A percentile compares a stretch with the other conserved stretches of the same genome.
phyloP scores from a whole-genome alignment of 92 coral and sea anemone genomes.

The Phenganax stokvisi region DNA sequence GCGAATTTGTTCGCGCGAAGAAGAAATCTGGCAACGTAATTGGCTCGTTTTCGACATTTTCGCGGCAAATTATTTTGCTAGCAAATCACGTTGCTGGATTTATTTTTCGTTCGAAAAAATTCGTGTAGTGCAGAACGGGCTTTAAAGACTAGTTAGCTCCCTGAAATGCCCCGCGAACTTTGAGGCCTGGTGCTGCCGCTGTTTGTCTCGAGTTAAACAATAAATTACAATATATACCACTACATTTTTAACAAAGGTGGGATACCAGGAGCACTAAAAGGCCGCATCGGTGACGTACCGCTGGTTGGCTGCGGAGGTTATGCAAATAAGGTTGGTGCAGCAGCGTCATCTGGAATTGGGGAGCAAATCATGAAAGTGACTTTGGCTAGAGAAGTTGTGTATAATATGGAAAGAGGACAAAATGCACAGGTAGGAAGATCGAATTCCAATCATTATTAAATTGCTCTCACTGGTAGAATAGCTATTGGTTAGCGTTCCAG shows the following conservation, averaged over 20 bases:
- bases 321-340: slow-evolving; percentile 72
- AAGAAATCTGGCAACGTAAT: no score
- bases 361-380: slow-evolving; percentile 78
- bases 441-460: slow-evolving; percentile 33
- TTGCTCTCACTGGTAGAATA: neutral
- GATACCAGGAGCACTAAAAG: slow-evolving; percentile 56
- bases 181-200: no score
- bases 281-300: slow-evolving; percentile 91
- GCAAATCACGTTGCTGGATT: no score
- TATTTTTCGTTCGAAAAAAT: no score
- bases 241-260: slow-evolving; percentile 57
- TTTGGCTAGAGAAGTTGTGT: slow-evolving; percentile 69
- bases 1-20: no score
- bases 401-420: slow-evolving; percentile 60
- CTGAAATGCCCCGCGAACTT: no score
- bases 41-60: no score
- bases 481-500: neutral
- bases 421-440: slow-evolving; percentile 24
- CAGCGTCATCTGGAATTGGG: slow-evolving; percentile 78
- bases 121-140: no score
- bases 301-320: slow-evolving; percentile 79
- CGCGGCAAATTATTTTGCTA: no score
- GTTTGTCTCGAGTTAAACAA: neutral
- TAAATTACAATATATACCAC: neutral
- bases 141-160: no score